phyloP scores from a whole-genome alignment of 2,888 invertebrate genomes.

The Chirona hameri region DNA sequence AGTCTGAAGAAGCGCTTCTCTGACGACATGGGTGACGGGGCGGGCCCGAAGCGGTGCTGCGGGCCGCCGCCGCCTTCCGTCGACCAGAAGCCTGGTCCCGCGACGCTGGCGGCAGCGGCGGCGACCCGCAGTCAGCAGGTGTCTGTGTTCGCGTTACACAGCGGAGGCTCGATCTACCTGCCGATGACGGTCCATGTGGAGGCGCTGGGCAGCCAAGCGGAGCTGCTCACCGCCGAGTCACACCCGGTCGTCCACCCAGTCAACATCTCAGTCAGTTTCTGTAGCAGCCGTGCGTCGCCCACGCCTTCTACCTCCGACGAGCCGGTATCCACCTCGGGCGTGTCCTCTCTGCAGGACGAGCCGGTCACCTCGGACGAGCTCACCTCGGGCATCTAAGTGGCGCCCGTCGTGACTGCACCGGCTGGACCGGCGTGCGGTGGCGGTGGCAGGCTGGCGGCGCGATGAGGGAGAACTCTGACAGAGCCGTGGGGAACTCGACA shows the following conservation, averaged over 20 bases:
- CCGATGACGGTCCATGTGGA: too few species aligned
- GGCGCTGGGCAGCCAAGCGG: too few species aligned
- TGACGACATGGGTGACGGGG: conserved; percentile 43
- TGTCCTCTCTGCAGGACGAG: background rate
- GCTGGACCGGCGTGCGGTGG: too few species aligned
- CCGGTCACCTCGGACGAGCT: background rate
- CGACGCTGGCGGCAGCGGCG: too few species aligned
- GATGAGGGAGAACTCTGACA: too few species aligned
- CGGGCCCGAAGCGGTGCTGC: background rate
- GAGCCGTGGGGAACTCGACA: too few species aligned
- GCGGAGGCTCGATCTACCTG: background rate
- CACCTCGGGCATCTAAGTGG: background rate
- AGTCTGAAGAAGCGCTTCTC: conserved; percentile 84
- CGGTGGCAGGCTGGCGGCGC: too few species aligned
- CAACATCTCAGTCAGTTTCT: too few species aligned
- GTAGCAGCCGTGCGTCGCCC: background rate
- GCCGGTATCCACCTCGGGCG: background rate
- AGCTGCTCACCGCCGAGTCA: too few species aligned
- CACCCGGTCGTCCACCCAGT: too few species aligned
- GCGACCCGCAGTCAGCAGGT: background rate
- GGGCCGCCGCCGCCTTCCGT: background rate
- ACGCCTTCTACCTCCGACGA: background rate
- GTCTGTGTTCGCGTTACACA: background rate
- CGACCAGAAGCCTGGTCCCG: background rate
- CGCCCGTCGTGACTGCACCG: background rate